These are phyloP conservation scores for Thalassoma bifasciatum DNA, from an alignment of 2,113 vertebrate species.

Conservation along the genomic window DNA sequence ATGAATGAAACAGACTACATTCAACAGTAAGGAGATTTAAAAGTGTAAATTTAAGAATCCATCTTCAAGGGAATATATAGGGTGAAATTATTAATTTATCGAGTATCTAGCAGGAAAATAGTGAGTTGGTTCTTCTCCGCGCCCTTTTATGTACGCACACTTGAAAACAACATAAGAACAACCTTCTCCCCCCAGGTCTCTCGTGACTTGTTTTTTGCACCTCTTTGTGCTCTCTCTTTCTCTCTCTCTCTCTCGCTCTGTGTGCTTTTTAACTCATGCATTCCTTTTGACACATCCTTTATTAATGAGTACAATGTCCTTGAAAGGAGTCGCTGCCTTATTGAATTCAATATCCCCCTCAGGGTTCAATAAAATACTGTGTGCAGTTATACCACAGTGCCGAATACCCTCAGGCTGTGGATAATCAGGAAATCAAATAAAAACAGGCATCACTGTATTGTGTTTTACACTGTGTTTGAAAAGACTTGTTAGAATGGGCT, in stretches of 20 bases:
- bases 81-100: too few relatives aligned
- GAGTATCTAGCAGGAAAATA: too few relatives aligned
- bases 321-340: conserved; percentile 1
- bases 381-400: conserved; percentile 7
- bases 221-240: too few relatives aligned
- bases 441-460: conserved; percentile 6
- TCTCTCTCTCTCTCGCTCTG: not conserved
- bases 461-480: not conserved
- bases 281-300: not conserved
- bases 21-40: too few relatives aligned
- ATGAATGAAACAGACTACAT: too few relatives aligned
- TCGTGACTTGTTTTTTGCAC: not conserved
- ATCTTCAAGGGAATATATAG: too few relatives aligned
- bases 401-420: conserved; percentile 13
- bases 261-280: not conserved
- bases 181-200: not conserved
- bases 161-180: conserved; percentile 2
- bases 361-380: conserved; percentile 42
- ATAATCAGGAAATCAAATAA: conserved; percentile 25
- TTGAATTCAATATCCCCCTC: conserved; percentile 11
- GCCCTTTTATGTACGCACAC: too few relatives aligned
- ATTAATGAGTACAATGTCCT: conserved; percentile 16
- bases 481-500: not conserved
- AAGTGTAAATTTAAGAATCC: too few relatives aligned
- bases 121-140: too few relatives aligned